Percentiles rank a stretch among this genome's conserved stretches.
Conservation (phyloP, 35 echinoderm and acorn worm genomes). For the Diadema setosum region DNA sequence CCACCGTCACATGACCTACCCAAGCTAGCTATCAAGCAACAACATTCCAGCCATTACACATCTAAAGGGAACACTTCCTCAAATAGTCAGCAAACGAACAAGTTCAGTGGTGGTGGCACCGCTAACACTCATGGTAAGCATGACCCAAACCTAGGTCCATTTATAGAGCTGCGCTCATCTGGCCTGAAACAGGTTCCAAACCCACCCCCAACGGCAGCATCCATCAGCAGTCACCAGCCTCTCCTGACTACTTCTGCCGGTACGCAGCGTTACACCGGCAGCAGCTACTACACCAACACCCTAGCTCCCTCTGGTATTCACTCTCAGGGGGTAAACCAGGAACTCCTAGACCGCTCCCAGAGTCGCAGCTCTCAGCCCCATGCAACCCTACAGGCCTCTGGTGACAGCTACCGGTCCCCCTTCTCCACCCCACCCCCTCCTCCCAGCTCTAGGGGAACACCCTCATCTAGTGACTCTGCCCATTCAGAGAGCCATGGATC, state of each 20-base stretch:
- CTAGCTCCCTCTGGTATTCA: not conserved
- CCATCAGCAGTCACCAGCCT: not conserved
- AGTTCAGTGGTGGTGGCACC: not conserved
- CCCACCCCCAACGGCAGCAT: not conserved
- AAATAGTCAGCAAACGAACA: not conserved
- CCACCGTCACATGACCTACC: not conserved
- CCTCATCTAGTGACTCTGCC: not conserved
- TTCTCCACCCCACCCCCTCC: not conserved
- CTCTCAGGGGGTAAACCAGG: not conserved
- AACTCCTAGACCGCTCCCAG: not conserved
- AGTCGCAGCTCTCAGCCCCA: not conserved
- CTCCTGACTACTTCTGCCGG: not conserved
- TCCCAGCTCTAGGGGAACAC: not conserved
- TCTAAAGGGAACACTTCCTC: not conserved
- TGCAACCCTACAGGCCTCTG: not conserved
- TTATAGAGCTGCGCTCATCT: not conserved
- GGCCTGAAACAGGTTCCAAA: slow-evolving; percentile 9
- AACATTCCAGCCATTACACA: slow-evolving; percentile 10
- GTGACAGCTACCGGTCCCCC: not conserved
- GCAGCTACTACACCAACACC: not conserved
- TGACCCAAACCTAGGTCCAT: not conserved
- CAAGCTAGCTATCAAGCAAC: slow-evolving; percentile 5
- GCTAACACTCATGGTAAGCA: not conserved
- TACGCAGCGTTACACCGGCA: not conserved
- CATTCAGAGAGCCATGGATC: not conserved